Evolutionary conservation across 2,113 vertebrate genomes (phyloP).

Genomic region (Acinonyx jubatus): DNA sequence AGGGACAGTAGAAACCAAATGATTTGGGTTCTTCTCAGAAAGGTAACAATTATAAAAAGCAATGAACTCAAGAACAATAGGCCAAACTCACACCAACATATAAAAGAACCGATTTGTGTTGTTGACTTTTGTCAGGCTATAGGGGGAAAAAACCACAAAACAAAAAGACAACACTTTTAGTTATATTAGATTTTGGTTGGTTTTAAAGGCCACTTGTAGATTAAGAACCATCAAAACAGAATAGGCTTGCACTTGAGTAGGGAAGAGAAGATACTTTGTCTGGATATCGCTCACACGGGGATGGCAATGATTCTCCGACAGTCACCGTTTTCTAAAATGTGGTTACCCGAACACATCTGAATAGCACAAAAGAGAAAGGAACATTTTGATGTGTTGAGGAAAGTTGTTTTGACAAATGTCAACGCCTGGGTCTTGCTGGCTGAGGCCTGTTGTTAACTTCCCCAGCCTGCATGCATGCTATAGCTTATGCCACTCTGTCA

Average conservation of each 20-base stretch:
- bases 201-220: neutral
- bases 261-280: constrained; percentile 44
- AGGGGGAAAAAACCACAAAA: neutral
- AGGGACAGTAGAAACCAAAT: neutral
- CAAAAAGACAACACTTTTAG: neutral
- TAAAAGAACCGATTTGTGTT: neutral
- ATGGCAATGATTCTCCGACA: constrained; percentile 57
- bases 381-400: constrained; percentile 74
- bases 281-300: neutral
- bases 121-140: constrained; percentile 7
- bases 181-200: neutral
- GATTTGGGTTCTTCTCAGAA: constrained; percentile 17
- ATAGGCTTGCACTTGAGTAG: neutral
- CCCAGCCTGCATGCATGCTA: neutral
- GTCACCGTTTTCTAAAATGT: constrained; percentile 60
- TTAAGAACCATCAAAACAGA: neutral
- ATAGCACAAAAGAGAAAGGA: constrained; percentile 71
- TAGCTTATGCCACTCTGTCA: constrained; percentile 67
- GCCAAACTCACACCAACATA: neutral
- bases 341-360: constrained; percentile 69
- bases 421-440: constrained; percentile 63
- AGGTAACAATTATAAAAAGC: constrained; percentile 9
- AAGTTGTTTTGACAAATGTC: constrained; percentile 82
- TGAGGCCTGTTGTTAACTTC: constrained; percentile 71
- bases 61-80: constrained; percentile 30